Evolutionary conservation across 2,888 invertebrate genomes (phyloP).

Genomic region (Ischnura elegans): DNA sequence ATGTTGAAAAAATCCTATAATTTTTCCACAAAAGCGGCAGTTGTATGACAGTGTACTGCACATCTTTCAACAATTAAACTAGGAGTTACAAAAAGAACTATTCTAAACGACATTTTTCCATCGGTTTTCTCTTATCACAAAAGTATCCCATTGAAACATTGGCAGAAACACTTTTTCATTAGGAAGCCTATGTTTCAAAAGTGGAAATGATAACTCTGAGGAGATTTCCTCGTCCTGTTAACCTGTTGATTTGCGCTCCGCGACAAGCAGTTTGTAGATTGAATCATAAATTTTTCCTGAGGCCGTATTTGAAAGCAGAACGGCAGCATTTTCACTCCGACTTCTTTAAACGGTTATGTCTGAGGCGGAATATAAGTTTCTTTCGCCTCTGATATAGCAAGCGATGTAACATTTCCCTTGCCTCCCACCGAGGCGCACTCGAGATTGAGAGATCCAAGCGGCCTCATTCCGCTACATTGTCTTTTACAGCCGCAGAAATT

Average conservation of each 20-base stretch:
- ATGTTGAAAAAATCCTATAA: too few species aligned
- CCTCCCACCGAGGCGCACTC: neutral
- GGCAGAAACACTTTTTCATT: too few species aligned
- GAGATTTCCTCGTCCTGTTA: neutral
- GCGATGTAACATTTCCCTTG: neutral
- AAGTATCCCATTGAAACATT: too few species aligned
- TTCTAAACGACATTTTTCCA: too few species aligned
- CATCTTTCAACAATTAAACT: too few species aligned
- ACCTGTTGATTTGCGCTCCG: neutral
- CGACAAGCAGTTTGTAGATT: neutral
- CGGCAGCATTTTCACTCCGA: neutral
- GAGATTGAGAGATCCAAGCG: neutral
- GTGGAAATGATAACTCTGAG: too few species aligned
- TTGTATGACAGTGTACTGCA: too few species aligned
- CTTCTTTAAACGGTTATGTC: neutral
- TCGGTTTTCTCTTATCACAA: too few species aligned
- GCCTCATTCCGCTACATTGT: constrained; percentile 20
- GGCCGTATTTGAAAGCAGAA: neutral
- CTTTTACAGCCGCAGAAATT: constrained; percentile 22
- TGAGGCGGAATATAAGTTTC: neutral
- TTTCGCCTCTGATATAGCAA: neutral
- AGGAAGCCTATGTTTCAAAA: too few species aligned
- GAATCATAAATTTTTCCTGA: neutral
- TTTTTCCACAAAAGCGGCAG: too few species aligned
- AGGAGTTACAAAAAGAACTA: too few species aligned